Evolutionary conservation across 2,113 vertebrate species (phyloP), one percentile per base, ranked within the genome.

Genomic region (Passer domesticus): DNA sequence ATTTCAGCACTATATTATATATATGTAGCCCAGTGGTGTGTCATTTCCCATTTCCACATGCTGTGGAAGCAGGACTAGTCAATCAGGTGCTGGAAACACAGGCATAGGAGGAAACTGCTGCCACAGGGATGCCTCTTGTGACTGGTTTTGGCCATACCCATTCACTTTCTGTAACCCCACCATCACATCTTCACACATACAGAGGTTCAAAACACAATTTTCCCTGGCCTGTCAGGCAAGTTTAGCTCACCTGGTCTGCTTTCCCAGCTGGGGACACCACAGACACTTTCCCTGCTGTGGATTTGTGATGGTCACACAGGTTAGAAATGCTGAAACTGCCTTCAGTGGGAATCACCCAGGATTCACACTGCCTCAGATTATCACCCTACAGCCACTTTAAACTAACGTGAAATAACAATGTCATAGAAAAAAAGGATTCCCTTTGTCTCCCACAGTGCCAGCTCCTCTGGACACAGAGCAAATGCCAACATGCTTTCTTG

Each of bases 251-350:
- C 30, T 59, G 37, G 13, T n/a, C 23, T 23, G 10, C 19, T 10
- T 24, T 56, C 24, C 19, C 44, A 60, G 23, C 22, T 85, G 60
- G 15, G 82, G n/a, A 72, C 12, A 41, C 13, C 21, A 55, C 15
- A 53, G 22, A 13, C 6, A 19, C 11, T 64, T 59, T 39, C 27
- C 69, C 19, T 90, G 31, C 52, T 11, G 23, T 10, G 8, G 11
- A 22, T 44, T 3, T 23, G 39, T 0, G 4, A n/a, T 41, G 2
- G 4, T 18, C 25, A 43, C 53, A 47, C 12, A 20, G 20, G 5
- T 39, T 19, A 41, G 66, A 78, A 90, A 46, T 27, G 43, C 15
- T 88, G 13, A 27, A 66, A 62, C 2, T 67, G 52, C 21, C 43
- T 50, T 55, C 14, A 43, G 12, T 9, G 47, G 43, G 15, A 85